Percentiles rank a stretch among this genome's conserved stretches.
These are phyloP conservation scores for Sinocyclocheilus rhinocerous DNA, from an alignment of 2,113 vertebrate species.

Conservation along the genomic window DNA sequence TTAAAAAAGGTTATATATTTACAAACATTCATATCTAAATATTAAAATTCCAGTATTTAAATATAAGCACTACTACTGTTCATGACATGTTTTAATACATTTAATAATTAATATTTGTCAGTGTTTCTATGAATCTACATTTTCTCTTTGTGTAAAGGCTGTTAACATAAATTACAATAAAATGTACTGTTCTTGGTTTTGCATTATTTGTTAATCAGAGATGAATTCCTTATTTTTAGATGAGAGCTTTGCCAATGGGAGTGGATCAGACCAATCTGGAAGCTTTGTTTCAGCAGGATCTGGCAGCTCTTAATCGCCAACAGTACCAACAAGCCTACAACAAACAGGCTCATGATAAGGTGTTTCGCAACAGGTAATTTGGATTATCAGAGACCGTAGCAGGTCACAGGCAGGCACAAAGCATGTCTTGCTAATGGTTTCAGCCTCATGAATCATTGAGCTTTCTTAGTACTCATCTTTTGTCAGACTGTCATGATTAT, in stretches of 20 bases:
- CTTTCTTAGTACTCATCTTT: not conserved
- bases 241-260: constrained; percentile 81
- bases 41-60: not conserved
- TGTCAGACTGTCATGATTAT: not conserved
- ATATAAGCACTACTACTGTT: not conserved
- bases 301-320: constrained; percentile 82
- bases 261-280: constrained; percentile 87
- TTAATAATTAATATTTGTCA: not conserved
- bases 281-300: constrained; percentile 87
- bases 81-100: not conserved
- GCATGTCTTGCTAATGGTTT: not conserved
- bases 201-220: not conserved
- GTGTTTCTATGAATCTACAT: not conserved
- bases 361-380: constrained; percentile 85
- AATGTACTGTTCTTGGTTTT: not conserved
- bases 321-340: constrained; percentile 86
- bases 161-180: not conserved
- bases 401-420: not conserved
- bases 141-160: not conserved
- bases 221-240: constrained; percentile 66
- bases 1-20: too few species aligned
- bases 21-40: not conserved
- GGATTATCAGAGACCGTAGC: not conserved
- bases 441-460: not conserved
- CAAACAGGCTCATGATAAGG: constrained; percentile 83